Base-by-base conservation (phyloP, 2,797 vertebrate genomes). In the Knipowitschia caucasica region DNA sequence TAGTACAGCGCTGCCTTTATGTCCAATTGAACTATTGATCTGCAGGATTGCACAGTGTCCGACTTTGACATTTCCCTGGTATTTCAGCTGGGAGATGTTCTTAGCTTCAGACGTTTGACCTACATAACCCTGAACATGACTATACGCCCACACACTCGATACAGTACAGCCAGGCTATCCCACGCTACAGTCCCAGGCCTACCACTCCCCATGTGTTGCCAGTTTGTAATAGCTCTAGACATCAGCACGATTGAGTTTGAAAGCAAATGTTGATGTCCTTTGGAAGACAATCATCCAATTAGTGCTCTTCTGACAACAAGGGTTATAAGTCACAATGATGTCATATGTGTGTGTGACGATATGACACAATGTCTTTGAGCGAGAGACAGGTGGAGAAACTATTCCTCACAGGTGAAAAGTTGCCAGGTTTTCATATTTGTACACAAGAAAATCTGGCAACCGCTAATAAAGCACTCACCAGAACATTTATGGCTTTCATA, bases 401-500 rank as follows among this genome's bases (percentile, higher is more conserved):
- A 70, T 69, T 58, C 66, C 66, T 63, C 62, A 68, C 35, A 47
- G 58, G 58, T 77, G 65, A 54, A 49, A 30, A 56, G 73, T 52
- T 64, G 62, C 62, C 60, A 18, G 15, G 34, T 27, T 52, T 50
- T 66, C 58, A 53, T 74, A 71, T 60, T 18, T 55, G 58, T 53
- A 52, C 55, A 59, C 53, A 59, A 23, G 26, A 62, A 70, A 77
- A 67, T 88, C 82, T 81, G 81, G 77, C 82, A 70, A 69, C 59
- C 33, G 57, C 87, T 81, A 86, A 90, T 90, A 90, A 92, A 90
- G 83, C 79, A 87, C 86, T 88, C 83, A 79, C 84, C 86, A 85
- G 89, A 91, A 90, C 88, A 82, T 91, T 91, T 91, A 91, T 85
- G 82, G 84, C 88, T 91, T 91, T 90, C 88, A 91, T 91, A 91